Evolutionary conservation across 2,888 invertebrate species (phyloP).

Genomic region (Labia minor): DNA sequence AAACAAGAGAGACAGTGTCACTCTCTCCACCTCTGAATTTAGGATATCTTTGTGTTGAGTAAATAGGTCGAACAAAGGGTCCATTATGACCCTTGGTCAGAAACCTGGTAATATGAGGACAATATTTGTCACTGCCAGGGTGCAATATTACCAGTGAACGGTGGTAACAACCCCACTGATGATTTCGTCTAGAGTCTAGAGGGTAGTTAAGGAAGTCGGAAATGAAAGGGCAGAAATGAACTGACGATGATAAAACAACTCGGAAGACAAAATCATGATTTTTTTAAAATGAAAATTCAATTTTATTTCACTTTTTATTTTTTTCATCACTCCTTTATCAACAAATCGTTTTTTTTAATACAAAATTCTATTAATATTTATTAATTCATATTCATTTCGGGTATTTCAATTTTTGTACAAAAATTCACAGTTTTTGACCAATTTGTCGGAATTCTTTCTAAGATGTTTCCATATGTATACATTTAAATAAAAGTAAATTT

Average conservation of each 20-base stretch:
- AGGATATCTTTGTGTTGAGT: background rate
- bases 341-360: too few species aligned
- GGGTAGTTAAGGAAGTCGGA: conserved; percentile 1
- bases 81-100: conserved; percentile 13
- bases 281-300: background rate
- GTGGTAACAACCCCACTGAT: background rate
- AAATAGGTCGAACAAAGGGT: conserved; percentile 3
- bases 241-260: background rate
- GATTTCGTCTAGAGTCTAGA: background rate
- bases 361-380: too few species aligned
- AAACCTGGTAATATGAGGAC: background rate
- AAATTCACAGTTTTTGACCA: too few species aligned
- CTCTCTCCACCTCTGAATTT: background rate
- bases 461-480: too few species aligned
- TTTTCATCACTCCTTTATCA: too few species aligned
- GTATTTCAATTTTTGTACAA: too few species aligned
- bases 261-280: background rate
- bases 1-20: background rate
- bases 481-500: too few species aligned
- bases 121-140: background rate
- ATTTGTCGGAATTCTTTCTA: too few species aligned
- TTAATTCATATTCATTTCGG: too few species aligned
- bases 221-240: background rate
- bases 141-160: background rate
- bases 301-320: too few species aligned